Base-by-base conservation (phyloP, 1,140 invertebrate species). In the Leptopilina clavipes region DNA sequence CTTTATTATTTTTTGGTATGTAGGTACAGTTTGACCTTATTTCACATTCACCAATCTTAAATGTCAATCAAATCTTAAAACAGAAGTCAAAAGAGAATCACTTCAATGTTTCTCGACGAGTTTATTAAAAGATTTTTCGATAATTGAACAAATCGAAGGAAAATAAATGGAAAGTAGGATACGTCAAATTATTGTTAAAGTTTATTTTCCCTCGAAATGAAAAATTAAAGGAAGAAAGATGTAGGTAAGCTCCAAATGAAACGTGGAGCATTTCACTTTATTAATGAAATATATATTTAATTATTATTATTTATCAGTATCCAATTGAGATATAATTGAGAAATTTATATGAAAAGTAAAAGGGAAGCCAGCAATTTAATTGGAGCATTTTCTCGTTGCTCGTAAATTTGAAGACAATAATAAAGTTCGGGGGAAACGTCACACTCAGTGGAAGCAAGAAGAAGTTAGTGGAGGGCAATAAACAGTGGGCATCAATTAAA, bases 401-500 rank as follows among this genome's bases (percentile, higher is more conserved):
- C 22, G 59, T 65, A 31, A 65, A 65, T 65, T 31, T 65, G 5
- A 65, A 65, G 22, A 65, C 22, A 65, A 65, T 65, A 65, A 65
- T 65, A 65, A 65, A 65, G 59, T 65, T 65, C 56, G 56, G n/a
- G 59, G 25, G 59, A 65, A 65, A 65, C 19, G 59, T 65, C 59
- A 25, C 22, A 31, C 25, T 31, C 12, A n/a, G 25, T 25, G 59
- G 14, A 65, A 65, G 59, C 22, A 22, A 25, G 12, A 65, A 65
- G 59, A 37, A 65, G 59, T 31, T 14, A 37, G 59, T 65, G 59
- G 22, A 65, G 59, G 59, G 59, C 59, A 65, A 77, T 82, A 78
- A 78, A 82, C 78, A 82, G 81, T 73, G 76, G 59, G 78, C 75
- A 81, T 81, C 80, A 79, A 81, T 82, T 82, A 79, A 78, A 78